These are phyloP conservation scores for Acanthococcus lagerstroemiae DNA, from an alignment of 2,888 invertebrate species.

Conservation along the genomic window DNA sequence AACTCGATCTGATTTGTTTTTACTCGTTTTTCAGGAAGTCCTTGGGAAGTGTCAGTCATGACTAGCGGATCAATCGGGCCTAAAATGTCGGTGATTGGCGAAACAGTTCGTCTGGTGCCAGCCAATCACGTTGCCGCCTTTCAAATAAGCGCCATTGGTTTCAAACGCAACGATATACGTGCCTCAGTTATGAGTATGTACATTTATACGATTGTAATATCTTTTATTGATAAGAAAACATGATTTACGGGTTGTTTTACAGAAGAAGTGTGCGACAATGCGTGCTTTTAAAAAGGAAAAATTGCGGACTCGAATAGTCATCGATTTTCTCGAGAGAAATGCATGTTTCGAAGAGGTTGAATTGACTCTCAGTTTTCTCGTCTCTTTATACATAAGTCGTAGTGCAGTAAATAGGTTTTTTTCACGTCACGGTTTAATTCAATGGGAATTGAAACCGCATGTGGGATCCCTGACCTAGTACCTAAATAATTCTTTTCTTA, in stretches of 20 bases:
- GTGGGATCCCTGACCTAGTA: no score
- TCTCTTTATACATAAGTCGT: no score
- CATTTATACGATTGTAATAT: background rate
- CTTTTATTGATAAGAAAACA: background rate
- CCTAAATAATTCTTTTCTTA: no score
- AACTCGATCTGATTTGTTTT: constrained; percentile 3
- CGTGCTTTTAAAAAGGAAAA: no score
- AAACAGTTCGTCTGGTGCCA: constrained; percentile 79
- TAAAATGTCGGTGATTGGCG: constrained; percentile 69
- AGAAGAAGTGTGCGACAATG: no score
- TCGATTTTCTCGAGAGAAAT: no score
- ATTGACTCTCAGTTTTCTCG: no score
- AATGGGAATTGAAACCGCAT: no score
- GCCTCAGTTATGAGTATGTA: constrained; percentile 49
- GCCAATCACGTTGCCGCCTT: constrained; percentile 82
- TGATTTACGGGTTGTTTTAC: background rate
- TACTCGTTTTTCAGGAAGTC: constrained; percentile 60
- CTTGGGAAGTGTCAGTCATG: constrained; percentile 89
- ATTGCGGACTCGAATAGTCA: no score
- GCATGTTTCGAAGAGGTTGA: no score
- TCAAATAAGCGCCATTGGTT: constrained; percentile 65
- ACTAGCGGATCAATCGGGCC: constrained; percentile 49
- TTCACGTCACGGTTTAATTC: no score
- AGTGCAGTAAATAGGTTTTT: no score
- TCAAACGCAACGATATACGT: constrained; percentile 48